phyloP scores from a whole-genome alignment of 2,888 invertebrate species.

The Choristoneura rosaceana region DNA sequence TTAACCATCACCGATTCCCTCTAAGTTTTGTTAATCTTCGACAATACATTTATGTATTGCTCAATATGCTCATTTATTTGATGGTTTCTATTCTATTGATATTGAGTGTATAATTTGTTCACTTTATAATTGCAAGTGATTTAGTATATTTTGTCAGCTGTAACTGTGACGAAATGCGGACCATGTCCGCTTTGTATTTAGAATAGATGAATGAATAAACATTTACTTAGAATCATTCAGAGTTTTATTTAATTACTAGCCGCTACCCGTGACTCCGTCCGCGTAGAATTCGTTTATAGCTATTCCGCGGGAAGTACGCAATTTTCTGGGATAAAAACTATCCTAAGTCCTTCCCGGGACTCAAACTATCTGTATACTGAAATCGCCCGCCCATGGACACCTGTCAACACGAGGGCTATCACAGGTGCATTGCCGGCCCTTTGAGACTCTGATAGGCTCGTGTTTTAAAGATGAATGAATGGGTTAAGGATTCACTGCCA shows the following conservation, averaged over 20 bases:
- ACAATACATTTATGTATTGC: conserved; percentile 80
- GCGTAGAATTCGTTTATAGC: neutral
- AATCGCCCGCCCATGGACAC: no score
- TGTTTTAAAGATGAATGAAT: no score
- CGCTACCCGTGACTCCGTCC: no score
- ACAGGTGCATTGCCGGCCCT: no score
- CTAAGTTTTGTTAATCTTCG: conserved; percentile 60
- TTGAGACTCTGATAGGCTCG: no score
- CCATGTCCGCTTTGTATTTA: conserved; percentile 70
- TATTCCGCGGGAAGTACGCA: no score
- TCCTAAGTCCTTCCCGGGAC: no score
- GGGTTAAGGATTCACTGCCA: no score
- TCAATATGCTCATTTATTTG: conserved; percentile 78
- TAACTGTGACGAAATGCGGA: conserved; percentile 70
- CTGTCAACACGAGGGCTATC: no score
- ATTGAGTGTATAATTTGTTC: conserved; percentile 51
- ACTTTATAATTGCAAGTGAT: conserved; percentile 50
- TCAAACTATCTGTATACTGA: no score
- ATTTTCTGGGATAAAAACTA: no score
- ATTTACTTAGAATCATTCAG: conserved; percentile 75
- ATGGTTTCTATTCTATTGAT: conserved; percentile 57
- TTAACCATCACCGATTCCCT: conserved; percentile 65
- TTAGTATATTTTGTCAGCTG: conserved; percentile 58
- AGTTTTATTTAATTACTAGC: conserved; percentile 53
- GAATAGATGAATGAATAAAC: conserved; percentile 80